phyloP scores from a whole-genome alignment of 2,888 invertebrate genomes.

The Apodemia mormo region DNA sequence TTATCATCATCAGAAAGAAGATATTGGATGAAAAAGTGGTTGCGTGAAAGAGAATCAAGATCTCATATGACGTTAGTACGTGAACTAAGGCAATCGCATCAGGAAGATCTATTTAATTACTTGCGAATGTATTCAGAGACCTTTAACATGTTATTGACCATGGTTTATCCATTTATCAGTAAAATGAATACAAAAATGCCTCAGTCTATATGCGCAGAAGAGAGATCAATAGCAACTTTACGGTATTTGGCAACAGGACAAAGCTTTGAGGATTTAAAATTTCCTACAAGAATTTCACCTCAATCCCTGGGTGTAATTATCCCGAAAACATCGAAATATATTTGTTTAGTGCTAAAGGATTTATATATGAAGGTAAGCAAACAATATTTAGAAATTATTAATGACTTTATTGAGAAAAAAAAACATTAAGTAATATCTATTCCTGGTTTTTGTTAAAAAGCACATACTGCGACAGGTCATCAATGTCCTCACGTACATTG shows the following conservation, averaged over 20 bases:
- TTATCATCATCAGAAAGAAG: conserved; percentile 19
- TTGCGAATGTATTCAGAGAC: conserved; percentile 15
- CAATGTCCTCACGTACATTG: conserved; percentile 11
- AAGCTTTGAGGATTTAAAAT: conserved; percentile 11
- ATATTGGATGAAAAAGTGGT: conserved; percentile 15
- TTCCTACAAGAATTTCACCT: conserved; percentile 19
- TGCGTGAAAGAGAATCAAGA: background rate
- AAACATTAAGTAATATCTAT: conserved; percentile 8
- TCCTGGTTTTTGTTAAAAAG: too few relatives aligned
- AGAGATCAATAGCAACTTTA: conserved; percentile 11
- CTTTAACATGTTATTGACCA: conserved; percentile 9
- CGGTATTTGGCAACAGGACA: background rate
- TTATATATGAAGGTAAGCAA: conserved; percentile 14
- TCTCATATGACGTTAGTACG: conserved; percentile 17
- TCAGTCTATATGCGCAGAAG: conserved; percentile 17
- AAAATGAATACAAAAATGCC: conserved; percentile 17
- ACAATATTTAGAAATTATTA: conserved; percentile 6
- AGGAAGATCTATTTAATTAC: conserved; percentile 17
- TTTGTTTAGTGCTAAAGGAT: conserved; percentile 16
- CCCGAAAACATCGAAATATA: conserved; percentile 16
- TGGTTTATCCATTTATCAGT: conserved; percentile 14
- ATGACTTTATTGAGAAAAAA: conserved; percentile 3
- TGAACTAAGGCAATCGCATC: conserved; percentile 14
- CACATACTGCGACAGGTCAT: conserved; percentile 8
- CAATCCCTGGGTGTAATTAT: conserved; percentile 15